Evolutionary conservation across 2,797 vertebrate species (phyloP).

Genomic region (Eupleurogrammus muticus): DNA sequence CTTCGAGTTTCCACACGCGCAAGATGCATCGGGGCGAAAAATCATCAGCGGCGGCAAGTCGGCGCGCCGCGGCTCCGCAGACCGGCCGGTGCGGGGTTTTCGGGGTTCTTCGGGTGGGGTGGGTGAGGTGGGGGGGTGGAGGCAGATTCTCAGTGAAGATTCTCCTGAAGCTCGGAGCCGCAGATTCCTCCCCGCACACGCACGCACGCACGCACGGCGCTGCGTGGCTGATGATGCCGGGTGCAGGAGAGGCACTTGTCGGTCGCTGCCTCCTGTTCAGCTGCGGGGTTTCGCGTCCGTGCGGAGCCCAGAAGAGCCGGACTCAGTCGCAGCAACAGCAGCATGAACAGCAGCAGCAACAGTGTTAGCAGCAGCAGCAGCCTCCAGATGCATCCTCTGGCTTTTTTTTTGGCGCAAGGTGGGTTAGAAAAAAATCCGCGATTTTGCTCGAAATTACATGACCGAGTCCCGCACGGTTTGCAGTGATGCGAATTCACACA

Average conservation of each 20-base stretch:
- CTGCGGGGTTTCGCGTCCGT: conserved; percentile 64
- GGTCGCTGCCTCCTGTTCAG: conserved; percentile 69
- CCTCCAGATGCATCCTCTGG: too few species aligned
- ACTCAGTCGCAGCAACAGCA: conserved; percentile 73
- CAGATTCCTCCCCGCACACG: conserved; percentile 56
- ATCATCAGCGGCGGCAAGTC: conserved; percentile 62
- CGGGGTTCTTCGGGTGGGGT: too few species aligned
- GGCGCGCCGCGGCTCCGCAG: conserved; percentile 65
- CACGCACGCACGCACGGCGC: conserved; percentile 41
- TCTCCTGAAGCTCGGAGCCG: conserved; percentile 58
- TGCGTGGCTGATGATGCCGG: conserved; percentile 60
- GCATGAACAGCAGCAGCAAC: conserved; percentile 65
- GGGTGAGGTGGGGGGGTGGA: too few species aligned
- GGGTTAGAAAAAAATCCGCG: conserved; percentile 26
- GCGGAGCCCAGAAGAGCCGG: conserved; percentile 68
- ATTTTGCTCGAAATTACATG: conserved; percentile 41
- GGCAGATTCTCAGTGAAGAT: too few species aligned
- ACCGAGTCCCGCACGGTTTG: conserved; percentile 29
- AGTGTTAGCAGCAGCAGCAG: conserved; percentile 62
- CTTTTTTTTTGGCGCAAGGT: conserved; percentile 35
- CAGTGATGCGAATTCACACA: conserved; percentile 58
- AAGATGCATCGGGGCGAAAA: conserved; percentile 73
- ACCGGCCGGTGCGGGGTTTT: not conserved
- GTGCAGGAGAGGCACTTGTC: conserved; percentile 57
- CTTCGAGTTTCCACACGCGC: conserved; percentile 67